phyloP scores from a whole-genome alignment of 1,140 invertebrate species.

The Scaptomyza pallida region DNA sequence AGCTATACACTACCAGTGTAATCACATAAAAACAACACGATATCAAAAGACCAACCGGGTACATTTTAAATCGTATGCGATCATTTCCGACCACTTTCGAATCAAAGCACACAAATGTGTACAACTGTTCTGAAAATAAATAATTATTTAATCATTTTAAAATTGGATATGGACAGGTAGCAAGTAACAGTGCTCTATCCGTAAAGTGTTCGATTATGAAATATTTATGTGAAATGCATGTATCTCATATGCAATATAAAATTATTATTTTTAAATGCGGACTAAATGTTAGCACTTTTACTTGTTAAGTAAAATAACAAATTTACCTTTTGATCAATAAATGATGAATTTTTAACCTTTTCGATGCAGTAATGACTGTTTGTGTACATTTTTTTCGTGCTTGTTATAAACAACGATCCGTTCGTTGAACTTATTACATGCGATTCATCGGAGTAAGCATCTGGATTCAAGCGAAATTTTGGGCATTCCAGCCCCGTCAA shows the following conservation, averaged over 20 bases:
- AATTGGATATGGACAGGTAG: not conserved
- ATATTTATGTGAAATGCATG: too few relatives aligned
- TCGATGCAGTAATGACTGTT: constrained; percentile 75
- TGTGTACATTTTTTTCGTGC: constrained; percentile 57
- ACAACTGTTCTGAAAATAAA: constrained; percentile 66
- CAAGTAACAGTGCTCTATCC: not conserved
- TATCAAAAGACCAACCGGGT: constrained; percentile 83
- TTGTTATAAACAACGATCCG: constrained; percentile 59
- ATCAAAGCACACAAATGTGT: constrained; percentile 76
- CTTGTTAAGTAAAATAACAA: not conserved
- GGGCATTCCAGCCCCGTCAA: constrained; percentile 65
- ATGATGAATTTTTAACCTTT: constrained; percentile 52
- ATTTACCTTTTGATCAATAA: constrained; percentile 64
- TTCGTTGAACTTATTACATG: constrained; percentile 65
- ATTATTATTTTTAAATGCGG: not conserved
- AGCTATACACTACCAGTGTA: constrained; percentile 88
- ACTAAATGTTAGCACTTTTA: not conserved
- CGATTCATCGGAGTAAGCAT: constrained; percentile 58
- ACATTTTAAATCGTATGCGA: constrained; percentile 72
- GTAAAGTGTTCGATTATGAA: too few relatives aligned
- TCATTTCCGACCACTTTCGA: constrained; percentile 71
- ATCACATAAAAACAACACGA: constrained; percentile 87
- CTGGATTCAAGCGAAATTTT: constrained; percentile 74
- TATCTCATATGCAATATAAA: too few relatives aligned
- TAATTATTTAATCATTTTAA: constrained; percentile 4